Evolutionary conservation across 2,113 vertebrate genomes (phyloP).

Genomic region (Urocynchramus pylzowi): DNA sequence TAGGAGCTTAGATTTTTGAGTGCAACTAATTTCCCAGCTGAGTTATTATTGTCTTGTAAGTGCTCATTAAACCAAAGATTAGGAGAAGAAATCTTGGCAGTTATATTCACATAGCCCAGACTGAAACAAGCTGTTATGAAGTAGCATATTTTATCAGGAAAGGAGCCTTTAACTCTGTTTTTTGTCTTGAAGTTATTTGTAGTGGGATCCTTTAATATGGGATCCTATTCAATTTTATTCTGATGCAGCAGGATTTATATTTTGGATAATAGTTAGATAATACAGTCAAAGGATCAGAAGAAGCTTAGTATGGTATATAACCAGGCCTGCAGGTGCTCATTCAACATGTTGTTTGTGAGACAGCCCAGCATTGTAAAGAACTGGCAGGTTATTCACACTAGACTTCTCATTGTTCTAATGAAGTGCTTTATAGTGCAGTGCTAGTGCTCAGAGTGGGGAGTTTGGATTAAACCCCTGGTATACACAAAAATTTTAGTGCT

Average conservation of each 20-base stretch:
- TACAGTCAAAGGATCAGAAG: background rate
- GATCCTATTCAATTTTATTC: background rate
- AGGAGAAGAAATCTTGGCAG: background rate
- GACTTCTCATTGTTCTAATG: background rate
- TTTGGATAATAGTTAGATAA: background rate
- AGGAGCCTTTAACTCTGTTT: background rate
- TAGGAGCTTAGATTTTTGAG: slow-evolving; percentile 1
- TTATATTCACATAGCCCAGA: background rate
- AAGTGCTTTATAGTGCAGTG: background rate
- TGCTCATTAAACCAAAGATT: background rate
- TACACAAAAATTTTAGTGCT: background rate
- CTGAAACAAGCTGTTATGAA: background rate
- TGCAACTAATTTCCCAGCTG: background rate
- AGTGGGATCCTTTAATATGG: background rate
- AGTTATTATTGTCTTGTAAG: background rate
- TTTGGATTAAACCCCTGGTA: background rate
- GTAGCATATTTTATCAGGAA: background rate
- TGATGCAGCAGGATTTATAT: background rate
- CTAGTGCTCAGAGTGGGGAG: background rate
- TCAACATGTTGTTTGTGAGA: background rate
- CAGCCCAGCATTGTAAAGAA: background rate
- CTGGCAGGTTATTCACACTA: background rate
- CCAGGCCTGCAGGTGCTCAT: background rate
- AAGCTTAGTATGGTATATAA: background rate
- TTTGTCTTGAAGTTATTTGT: background rate